Percentiles rank a stretch among this genome's conserved stretches.
These are phyloP conservation scores for Carettochelys insculpta DNA, from an alignment of 2,113 vertebrate species.

Conservation along the genomic window DNA sequence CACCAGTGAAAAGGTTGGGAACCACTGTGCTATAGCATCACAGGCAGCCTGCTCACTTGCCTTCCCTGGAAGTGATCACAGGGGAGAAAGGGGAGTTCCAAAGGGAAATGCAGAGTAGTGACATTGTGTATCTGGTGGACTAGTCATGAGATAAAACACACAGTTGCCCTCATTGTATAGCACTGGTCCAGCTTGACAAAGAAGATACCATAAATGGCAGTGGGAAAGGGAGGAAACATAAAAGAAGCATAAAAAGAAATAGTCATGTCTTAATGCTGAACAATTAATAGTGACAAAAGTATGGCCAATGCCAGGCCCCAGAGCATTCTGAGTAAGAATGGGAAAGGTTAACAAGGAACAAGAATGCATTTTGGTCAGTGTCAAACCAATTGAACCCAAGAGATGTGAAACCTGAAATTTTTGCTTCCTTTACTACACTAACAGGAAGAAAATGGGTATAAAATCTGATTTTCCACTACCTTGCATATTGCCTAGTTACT, in stretches of 20 bases:
- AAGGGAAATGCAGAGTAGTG: neutral
- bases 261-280: too few species aligned
- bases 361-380: neutral
- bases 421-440: neutral
- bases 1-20: too few species aligned
- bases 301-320: neutral
- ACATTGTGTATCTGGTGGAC: neutral
- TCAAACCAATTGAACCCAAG: neutral
- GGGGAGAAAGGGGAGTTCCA: neutral
- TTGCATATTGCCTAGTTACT: neutral
- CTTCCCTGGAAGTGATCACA: fast-evolving
- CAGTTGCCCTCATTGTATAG: neutral
- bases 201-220: neutral
- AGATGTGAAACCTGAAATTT: neutral
- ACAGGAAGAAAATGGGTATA: fast-evolving
- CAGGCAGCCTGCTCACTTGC: neutral
- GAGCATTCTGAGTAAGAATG: neutral
- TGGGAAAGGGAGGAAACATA: neutral
- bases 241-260: neutral
- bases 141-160: neutral
- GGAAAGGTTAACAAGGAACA: neutral
- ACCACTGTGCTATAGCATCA: neutral
- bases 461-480: neutral
- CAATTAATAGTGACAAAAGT: fast-evolving
- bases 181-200: neutral